Evolutionary conservation across 53 echinoderm and acorn worm species (phyloP).

Genomic region (Holothuria leucospilota): DNA sequence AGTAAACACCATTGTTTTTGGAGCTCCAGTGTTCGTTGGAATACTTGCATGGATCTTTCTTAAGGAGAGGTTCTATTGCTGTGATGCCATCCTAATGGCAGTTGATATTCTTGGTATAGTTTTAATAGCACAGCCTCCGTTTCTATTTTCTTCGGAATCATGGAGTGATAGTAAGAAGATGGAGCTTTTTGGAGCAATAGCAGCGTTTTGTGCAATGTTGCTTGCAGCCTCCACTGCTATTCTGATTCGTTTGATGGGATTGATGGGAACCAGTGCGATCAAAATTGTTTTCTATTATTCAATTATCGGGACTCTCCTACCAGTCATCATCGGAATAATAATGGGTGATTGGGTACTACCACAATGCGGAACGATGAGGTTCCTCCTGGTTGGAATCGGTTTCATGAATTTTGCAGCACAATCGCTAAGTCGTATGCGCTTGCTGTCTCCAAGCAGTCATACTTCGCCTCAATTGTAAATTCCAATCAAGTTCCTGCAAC

Average conservation of each 20-base stretch:
- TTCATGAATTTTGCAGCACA: constrained; percentile 37
- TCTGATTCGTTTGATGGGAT: constrained; percentile 16
- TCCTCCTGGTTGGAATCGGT: constrained; percentile 11
- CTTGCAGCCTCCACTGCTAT: not conserved
- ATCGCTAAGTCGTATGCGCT: not conserved
- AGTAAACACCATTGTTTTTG: constrained; percentile 38
- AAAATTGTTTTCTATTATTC: constrained; percentile 39
- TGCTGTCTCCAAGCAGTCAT: constrained; percentile 15
- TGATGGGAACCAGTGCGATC: constrained; percentile 20
- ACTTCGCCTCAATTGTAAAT: constrained; percentile 31
- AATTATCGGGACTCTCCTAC: not conserved
- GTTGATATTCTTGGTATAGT: constrained; percentile 11
- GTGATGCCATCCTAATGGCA: constrained; percentile 4
- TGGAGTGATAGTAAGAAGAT: constrained; percentile 15
- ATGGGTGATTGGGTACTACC: constrained; percentile 16
- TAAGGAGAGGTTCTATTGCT: constrained; percentile 7
- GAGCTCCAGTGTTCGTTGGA: constrained; percentile 32
- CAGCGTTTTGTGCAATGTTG: constrained; percentile 15
- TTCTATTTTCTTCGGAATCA: constrained; percentile 7
- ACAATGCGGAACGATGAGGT: not conserved
- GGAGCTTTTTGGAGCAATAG: not conserved
- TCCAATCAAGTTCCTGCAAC: constrained; percentile 29
- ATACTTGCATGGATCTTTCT: constrained; percentile 39
- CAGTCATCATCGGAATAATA: not conserved
- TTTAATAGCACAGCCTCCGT: constrained; percentile 27